Conservation (phyloP, 1,140 invertebrate species). For the Tetragonula clypearis region DNA sequence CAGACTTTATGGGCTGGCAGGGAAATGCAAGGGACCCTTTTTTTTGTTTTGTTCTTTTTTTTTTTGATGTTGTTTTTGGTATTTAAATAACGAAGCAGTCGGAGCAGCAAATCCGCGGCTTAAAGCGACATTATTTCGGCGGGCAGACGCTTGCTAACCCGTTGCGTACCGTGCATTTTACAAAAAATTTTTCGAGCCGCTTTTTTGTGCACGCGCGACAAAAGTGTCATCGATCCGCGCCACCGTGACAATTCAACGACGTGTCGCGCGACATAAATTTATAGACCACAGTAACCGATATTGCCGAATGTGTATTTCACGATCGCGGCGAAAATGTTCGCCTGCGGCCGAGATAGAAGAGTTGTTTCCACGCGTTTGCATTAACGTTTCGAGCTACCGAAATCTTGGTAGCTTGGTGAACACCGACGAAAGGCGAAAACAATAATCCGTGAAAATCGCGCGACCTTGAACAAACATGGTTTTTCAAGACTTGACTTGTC, state of each 20-base stretch:
- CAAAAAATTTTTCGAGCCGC: background rate
- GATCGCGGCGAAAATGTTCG: background rate
- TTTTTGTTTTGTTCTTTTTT: no score
- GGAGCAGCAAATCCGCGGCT: slow-evolving; percentile 1
- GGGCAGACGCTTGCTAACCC: background rate
- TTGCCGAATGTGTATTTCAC: slow-evolving; percentile 19
- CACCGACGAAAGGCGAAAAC: background rate
- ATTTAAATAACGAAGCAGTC: slow-evolving; percentile 17
- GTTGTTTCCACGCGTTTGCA: no score
- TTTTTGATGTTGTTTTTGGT: background rate
- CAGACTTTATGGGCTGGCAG: background rate
- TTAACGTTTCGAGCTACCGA: background rate
- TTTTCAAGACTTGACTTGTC: background rate
- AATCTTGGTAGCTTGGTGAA: background rate
- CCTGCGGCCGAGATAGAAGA: background rate
- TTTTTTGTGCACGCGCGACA: background rate
- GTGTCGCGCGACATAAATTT: slow-evolving; percentile 1
- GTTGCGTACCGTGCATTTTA: slow-evolving; percentile 23
- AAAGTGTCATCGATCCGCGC: background rate
- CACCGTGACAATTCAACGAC: slow-evolving; percentile 30
- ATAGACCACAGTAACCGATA: slow-evolving; percentile 15
- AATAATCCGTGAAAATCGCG: background rate
- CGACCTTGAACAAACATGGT: background rate
- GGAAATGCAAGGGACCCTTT: background rate
- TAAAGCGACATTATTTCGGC: slow-evolving; percentile 24